A percentile compares a stretch with the other conserved stretches of the same genome.
phyloP scores from a whole-genome alignment of 2,888 invertebrate species.

The Nemoura dubitans region DNA sequence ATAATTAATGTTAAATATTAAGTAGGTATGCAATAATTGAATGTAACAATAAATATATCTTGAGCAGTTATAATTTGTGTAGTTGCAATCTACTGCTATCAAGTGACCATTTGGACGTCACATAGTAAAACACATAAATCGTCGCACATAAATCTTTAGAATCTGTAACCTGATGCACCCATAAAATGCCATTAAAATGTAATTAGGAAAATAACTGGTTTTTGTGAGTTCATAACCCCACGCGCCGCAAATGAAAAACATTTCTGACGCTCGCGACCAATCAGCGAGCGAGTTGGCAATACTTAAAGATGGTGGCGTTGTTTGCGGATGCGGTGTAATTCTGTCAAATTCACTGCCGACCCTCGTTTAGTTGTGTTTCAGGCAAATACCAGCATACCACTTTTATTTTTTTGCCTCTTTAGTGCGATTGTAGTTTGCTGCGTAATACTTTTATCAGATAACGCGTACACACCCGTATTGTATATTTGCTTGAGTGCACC shows the following conservation, averaged over 20 bases:
- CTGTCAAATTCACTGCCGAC: constrained; percentile 1
- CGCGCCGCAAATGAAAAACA: not conserved
- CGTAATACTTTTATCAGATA: not conserved
- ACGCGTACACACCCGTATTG: not conserved
- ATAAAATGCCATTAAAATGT: too few relatives aligned
- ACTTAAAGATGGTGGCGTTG: not conserved
- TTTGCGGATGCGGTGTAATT: not conserved
- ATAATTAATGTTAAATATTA: not conserved
- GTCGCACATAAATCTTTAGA: too few relatives aligned
- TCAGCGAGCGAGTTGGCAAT: not conserved
- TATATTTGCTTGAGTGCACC: not conserved
- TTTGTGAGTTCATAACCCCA: not conserved
- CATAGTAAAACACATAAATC: too few relatives aligned
- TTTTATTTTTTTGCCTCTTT: not conserved
- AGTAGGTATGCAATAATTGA: not conserved
- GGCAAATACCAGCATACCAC: not conserved
- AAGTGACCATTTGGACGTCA: too few relatives aligned
- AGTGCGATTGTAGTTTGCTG: not conserved
- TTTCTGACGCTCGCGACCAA: too few relatives aligned
- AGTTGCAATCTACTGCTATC: not conserved
- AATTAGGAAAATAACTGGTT: not conserved
- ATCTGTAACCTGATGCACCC: too few relatives aligned
- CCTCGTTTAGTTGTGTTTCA: not conserved
- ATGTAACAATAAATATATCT: not conserved
- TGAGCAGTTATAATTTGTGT: not conserved